Conservation (phyloP, 2,113 vertebrate species). For the Noctilio leporinus region DNA sequence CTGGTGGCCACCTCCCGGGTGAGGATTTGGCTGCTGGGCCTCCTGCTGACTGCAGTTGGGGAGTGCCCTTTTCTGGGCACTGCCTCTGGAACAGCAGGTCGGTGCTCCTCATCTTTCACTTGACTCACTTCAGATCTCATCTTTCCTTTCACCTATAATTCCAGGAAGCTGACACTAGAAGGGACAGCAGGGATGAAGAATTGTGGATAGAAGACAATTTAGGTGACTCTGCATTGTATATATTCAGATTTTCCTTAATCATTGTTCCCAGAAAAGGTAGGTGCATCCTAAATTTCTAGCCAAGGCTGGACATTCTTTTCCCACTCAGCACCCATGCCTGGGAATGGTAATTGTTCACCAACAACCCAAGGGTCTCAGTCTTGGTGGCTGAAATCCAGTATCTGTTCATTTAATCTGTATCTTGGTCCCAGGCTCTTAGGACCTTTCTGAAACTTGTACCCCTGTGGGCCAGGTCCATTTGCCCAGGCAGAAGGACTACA, state of each 20-base stretch:
- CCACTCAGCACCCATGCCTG: background rate
- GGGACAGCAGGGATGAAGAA: background rate
- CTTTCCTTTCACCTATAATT: background rate
- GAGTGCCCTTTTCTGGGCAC: rapidly evolving
- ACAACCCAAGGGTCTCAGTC: background rate
- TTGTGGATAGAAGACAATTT: background rate
- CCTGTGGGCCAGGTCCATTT: background rate
- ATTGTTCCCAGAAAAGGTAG: background rate
- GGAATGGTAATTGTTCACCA: background rate
- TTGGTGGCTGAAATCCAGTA: background rate
- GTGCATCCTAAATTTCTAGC: background rate
- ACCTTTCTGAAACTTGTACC: background rate
- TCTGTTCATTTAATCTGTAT: background rate
- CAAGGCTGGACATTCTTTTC: background rate
- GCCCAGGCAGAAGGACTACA: background rate
- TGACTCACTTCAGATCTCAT: background rate
- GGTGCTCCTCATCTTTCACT: background rate
- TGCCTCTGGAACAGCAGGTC: rapidly evolving
- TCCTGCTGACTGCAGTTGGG: background rate
- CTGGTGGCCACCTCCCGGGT: background rate
- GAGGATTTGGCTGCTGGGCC: background rate
- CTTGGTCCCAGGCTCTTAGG: background rate
- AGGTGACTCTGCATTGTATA: background rate
- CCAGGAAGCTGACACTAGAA: background rate
- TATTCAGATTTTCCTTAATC: background rate